Evolutionary conservation across 2,113 vertebrate species (phyloP).

Genomic region (Meleagris gallopavo): DNA sequence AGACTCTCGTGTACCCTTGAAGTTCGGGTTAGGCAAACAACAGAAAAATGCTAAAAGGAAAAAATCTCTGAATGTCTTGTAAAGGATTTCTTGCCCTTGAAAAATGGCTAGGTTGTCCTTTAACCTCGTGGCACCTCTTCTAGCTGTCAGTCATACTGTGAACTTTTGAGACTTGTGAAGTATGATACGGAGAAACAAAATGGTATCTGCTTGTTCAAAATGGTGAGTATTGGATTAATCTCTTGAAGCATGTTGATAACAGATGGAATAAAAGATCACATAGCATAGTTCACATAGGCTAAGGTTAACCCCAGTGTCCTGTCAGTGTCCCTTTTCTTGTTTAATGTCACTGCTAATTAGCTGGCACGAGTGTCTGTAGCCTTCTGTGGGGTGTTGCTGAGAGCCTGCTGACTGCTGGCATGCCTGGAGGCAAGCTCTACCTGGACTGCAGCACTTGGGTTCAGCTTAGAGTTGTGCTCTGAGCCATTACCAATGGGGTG

Average conservation of each 20-base stretch:
- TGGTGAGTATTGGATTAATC: conserved; percentile 75
- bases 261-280: conserved; percentile 79
- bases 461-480: conserved; percentile 39
- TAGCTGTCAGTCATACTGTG: conserved; percentile 52
- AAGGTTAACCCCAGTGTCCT: conserved; percentile 76
- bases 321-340: conserved; percentile 74
- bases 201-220: conserved; percentile 73
- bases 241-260: conserved; percentile 77
- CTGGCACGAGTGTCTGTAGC: conserved; percentile 71
- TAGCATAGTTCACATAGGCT: conserved; percentile 71
- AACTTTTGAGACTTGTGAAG: conserved; percentile 59
- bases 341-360: conserved; percentile 79
- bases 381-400: conserved; percentile 63
- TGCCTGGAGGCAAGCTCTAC: conserved; percentile 23
- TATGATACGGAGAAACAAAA: conserved; percentile 60
- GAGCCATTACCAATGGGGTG: conserved; percentile 4
- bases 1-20: conserved; percentile 6
- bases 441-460: conserved; percentile 20
- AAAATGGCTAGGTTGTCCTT: conserved; percentile 64
- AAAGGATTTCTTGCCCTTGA: conserved; percentile 71
- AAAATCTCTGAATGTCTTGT: conserved; percentile 10
- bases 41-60: conserved; percentile 32
- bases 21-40: conserved; percentile 39
- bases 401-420: conserved; percentile 67
- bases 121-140: conserved; percentile 63